phyloP scores from a whole-genome alignment of 2,888 invertebrate genomes.

The Zaprionus lineosus region DNA sequence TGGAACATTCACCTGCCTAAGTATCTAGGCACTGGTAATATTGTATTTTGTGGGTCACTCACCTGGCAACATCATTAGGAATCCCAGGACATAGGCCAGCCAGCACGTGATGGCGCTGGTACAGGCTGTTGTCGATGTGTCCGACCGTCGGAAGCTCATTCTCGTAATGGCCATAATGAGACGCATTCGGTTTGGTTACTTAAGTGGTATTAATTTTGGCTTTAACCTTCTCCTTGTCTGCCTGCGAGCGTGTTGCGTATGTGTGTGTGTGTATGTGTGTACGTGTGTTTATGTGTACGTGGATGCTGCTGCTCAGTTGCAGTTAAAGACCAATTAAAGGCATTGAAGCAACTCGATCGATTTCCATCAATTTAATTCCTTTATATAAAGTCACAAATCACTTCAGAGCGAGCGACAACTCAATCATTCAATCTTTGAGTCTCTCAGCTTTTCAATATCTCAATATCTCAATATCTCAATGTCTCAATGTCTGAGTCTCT shows the following conservation, averaged over 20 bases:
- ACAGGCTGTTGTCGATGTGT: slow-evolving; percentile 29
- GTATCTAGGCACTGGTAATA: background rate
- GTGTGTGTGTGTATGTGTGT: background rate
- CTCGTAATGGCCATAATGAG: slow-evolving; percentile 29
- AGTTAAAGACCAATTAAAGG: slow-evolving; percentile 9
- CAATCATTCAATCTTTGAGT: too few species aligned
- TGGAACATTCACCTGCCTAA: too few species aligned
- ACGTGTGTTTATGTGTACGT: background rate
- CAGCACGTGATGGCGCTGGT: slow-evolving; percentile 36
- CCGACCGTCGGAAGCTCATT: slow-evolving; percentile 39
- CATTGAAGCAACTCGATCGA: slow-evolving; percentile 24
- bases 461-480: slow-evolving; percentile 4
- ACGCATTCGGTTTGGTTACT: slow-evolving; percentile 24
- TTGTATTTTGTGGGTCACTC: slow-evolving; percentile 32
- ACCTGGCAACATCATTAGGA: slow-evolving; percentile 70
- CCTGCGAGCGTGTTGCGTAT: background rate
- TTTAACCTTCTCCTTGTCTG: background rate
- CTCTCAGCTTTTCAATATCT: background rate
- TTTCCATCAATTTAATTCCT: slow-evolving; percentile 30
- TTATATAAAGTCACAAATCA: slow-evolving; percentile 9
- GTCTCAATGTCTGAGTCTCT: background rate
- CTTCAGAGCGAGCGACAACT: too few species aligned
- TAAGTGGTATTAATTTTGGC: background rate
- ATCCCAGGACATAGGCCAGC: slow-evolving; percentile 58
- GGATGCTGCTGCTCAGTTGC: background rate